phyloP scores from a whole-genome alignment of 1,140 invertebrate genomes.

The Megalopta genalis region DNA sequence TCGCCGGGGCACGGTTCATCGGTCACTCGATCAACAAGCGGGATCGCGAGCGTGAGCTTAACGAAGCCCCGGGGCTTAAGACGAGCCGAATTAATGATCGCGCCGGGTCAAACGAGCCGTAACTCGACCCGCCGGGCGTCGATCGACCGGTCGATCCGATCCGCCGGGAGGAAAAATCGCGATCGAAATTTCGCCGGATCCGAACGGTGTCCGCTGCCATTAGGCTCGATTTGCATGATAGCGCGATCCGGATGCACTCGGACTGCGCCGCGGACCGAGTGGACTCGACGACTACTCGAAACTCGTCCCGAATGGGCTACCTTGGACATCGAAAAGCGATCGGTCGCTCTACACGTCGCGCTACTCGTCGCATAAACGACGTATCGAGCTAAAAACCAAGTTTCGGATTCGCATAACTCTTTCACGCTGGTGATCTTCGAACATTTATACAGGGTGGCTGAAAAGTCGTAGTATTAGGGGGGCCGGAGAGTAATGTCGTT shows the following conservation, averaged over 20 bases:
- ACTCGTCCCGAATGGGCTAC: too few species aligned
- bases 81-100: slow-evolving; percentile 23
- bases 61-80: slow-evolving; percentile 38
- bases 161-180: neutral
- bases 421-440: too few species aligned
- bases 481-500: too few species aligned
- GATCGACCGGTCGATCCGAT: neutral
- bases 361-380: too few species aligned
- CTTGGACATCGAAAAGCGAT: neutral
- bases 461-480: too few species aligned
- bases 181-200: neutral
- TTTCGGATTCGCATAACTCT: too few species aligned
- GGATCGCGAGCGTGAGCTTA: slow-evolving; percentile 25
- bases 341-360: too few species aligned
- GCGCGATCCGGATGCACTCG: slow-evolving; percentile 6
- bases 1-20: slow-evolving; percentile 9
- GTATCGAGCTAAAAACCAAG: too few species aligned
- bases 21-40: slow-evolving; percentile 25
- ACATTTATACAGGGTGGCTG: too few species aligned
- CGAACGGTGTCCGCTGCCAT: slow-evolving; percentile 3
- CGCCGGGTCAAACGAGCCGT: neutral
- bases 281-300: neutral
- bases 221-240: slow-evolving; percentile 24
- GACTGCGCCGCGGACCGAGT: neutral
- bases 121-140: neutral